These are phyloP conservation scores for Poeciliopsis presidionis DNA, from an alignment of 2,797 vertebrate genomes.

Conservation along the genomic window DNA sequence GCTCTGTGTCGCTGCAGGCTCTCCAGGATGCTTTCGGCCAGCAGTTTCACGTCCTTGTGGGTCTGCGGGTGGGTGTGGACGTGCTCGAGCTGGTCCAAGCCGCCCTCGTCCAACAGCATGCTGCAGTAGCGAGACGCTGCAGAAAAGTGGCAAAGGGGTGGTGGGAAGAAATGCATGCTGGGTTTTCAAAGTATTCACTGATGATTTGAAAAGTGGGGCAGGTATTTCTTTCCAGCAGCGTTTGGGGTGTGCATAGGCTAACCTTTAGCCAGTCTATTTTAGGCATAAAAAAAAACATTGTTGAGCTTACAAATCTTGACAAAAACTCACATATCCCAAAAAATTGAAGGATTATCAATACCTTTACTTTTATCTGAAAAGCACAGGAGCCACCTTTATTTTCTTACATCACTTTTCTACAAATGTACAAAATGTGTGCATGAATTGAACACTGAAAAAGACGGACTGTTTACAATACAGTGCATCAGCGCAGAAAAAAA, in stretches of 20 bases:
- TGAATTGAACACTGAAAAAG: no score
- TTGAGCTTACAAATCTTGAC: neutral
- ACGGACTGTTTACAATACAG: no score
- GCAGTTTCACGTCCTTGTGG: conserved; percentile 88
- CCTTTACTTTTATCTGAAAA: neutral
- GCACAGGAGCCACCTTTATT: no score
- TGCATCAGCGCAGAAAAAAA: no score
- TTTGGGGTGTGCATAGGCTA: neutral
- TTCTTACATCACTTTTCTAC: no score
- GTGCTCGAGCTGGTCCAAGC: conserved; percentile 90
- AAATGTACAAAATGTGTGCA: no score
- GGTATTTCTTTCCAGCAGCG: neutral
- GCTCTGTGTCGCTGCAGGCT: conserved; percentile 91
- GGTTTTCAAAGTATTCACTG: neutral
- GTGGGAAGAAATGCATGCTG: neutral
- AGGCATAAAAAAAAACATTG: neutral
- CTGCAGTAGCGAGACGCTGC: conserved; percentile 94
- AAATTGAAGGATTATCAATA: neutral
- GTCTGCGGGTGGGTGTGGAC: conserved; percentile 90
- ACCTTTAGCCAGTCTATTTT: neutral
- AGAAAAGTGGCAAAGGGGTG: conserved; percentile 13
- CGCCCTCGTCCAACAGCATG: conserved; percentile 98
- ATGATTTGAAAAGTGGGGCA: neutral
- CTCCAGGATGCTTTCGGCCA: conserved; percentile 92
- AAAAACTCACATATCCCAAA: neutral